Percentiles rank a stretch among this genome's conserved stretches.
Conservation (phyloP, 2,888 invertebrate genomes). For the Thereva nobilitata region DNA sequence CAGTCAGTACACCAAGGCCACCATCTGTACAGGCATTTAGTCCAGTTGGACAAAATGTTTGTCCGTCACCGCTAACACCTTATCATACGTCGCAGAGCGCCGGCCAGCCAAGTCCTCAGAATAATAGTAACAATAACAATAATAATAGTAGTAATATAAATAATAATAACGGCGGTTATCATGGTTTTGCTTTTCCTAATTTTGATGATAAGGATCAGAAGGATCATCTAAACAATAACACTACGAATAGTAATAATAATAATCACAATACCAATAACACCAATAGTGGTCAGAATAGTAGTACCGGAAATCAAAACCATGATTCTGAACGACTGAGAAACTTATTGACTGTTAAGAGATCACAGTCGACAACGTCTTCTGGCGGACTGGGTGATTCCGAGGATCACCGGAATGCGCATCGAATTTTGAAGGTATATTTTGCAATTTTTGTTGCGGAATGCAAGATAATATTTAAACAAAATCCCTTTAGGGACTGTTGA, state of each 20-base stretch:
- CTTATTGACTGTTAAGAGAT: slow-evolving; percentile 58
- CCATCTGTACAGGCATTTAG: slow-evolving; percentile 65
- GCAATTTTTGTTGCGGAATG: not conserved
- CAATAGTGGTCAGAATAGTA: slow-evolving; percentile 40
- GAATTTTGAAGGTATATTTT: slow-evolving; percentile 48
- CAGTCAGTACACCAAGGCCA: slow-evolving; percentile 67
- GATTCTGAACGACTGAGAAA: slow-evolving; percentile 62
- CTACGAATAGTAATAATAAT: slow-evolving; percentile 45
- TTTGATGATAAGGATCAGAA: slow-evolving; percentile 47
- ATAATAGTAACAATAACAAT: slow-evolving; percentile 50
- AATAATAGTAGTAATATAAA: slow-evolving; percentile 46
- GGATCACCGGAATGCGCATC: slow-evolving; percentile 50
- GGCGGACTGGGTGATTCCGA: slow-evolving; percentile 48
- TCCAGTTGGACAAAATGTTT: slow-evolving; percentile 59
- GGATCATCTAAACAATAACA: slow-evolving; percentile 44
- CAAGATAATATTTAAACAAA: slow-evolving; percentile 1
- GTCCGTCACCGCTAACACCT: slow-evolving; percentile 60
- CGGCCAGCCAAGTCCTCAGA: slow-evolving; percentile 61
- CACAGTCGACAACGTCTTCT: slow-evolving; percentile 46
- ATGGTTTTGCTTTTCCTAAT: slow-evolving; percentile 45
- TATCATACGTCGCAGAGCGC: slow-evolving; percentile 57
- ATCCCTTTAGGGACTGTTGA: slow-evolving; percentile 47
- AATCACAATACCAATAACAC: slow-evolving; percentile 61
- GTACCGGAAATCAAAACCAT: slow-evolving; percentile 38
- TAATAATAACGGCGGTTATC: slow-evolving; percentile 44